Evolutionary conservation across 2,888 invertebrate genomes (phyloP).

Genomic region (Listrodromus nycthemerus): DNA sequence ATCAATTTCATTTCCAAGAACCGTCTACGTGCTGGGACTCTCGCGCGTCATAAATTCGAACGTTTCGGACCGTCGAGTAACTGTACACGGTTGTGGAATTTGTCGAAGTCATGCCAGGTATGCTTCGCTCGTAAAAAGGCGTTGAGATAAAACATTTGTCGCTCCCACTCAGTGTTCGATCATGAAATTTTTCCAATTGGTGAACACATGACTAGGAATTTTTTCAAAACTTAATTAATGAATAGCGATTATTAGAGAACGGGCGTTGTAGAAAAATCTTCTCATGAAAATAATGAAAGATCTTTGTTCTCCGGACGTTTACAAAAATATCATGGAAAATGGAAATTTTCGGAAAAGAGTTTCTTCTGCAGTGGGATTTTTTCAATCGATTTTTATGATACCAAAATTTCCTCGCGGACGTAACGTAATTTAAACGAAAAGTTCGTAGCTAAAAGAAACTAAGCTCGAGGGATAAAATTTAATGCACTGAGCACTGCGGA

Average conservation of each 20-base stretch:
- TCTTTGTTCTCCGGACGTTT: background rate
- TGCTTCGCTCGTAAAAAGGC: background rate
- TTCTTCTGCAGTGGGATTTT: background rate
- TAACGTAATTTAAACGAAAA: background rate
- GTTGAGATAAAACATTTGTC: background rate
- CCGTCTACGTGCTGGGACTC: background rate
- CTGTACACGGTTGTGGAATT: background rate
- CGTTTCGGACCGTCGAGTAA: background rate
- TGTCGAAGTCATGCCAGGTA: constrained; percentile 1
- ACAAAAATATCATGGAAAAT: background rate
- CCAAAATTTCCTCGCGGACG: background rate
- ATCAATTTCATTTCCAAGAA: background rate
- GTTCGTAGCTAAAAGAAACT: background rate
- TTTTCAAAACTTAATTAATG: background rate
- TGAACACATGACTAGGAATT: background rate
- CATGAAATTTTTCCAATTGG: background rate
- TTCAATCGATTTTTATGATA: background rate
- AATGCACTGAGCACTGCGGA: constrained; percentile 12
- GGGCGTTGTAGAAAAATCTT: background rate
- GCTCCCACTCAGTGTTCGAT: background rate
- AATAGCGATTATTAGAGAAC: background rate
- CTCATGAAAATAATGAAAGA: background rate
- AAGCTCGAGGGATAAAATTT: background rate
- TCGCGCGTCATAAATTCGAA: background rate
- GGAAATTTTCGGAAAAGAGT: background rate